Base-by-base conservation (phyloP, 1,140 invertebrate species). In the Chrysomallon squamiferum region DNA sequence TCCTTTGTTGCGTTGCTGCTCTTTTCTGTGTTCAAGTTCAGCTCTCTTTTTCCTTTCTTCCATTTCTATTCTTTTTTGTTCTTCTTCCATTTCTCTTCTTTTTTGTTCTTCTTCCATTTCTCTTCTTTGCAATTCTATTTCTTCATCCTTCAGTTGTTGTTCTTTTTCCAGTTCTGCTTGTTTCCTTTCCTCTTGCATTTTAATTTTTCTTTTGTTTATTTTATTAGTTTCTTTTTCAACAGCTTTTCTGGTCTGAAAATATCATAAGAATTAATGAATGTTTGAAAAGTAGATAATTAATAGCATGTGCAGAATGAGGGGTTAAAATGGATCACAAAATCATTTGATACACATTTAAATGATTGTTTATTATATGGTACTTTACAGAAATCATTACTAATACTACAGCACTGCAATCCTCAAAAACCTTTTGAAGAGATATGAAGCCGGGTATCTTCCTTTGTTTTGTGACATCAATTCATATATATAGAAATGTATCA, bases 221-320 rank as follows among this genome's bases (percentile, higher is more conserved):
- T 65, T 59, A 69, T 54, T 41, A 65, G 61, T 49, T 69, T 59
- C 62, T 73, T 49, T 62, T 35, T 70, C 5, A 72, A 30, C 47
- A 63, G 50, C 62, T 71, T 54, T 70, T 78, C 69, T 62, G 69
- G 61, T 45, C 66, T 56, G 27, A 38, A 38, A 38, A 5, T n/a
- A n/a, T n/a, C 5, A 38, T 38, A 38, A 15, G 35, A 38, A 7
- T 38, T 5, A 38, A 38, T 38, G 35, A 7, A 7, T 38, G 15
- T 38, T 38, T 38, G 15, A 38, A 38, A 15, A 15, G 35, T n/a
- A n/a, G n/a, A n/a, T n/a, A n/a, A n/a, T n/a, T n/a, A n/a, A n/a
- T n/a, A n/a, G n/a, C n/a, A n/a, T n/a, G n/a, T n/a, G n/a, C n/a
- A n/a, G n/a, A n/a, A n/a, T n/a, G n/a, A n/a, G n/a, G n/a, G n/a